These are phyloP conservation scores for Volucella zonaria DNA, from an alignment of 2,888 invertebrate species.

Conservation along the genomic window DNA sequence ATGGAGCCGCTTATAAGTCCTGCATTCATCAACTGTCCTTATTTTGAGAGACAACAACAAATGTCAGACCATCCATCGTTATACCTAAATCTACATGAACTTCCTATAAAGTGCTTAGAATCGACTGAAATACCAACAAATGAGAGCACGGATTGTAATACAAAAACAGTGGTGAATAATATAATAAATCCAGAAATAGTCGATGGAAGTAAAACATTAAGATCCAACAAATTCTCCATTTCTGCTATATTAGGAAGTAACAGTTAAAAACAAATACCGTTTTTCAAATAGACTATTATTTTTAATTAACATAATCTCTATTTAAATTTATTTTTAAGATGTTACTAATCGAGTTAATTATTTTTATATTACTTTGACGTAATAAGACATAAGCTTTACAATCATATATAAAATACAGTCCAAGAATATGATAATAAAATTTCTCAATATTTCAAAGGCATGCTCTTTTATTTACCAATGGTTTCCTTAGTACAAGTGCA, in stretches of 20 bases:
- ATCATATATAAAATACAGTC: too few relatives aligned
- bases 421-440: too few relatives aligned
- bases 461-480: too few relatives aligned
- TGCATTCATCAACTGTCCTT: constrained; percentile 81
- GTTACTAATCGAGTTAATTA: too few relatives aligned
- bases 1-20: constrained; percentile 81
- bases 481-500: too few relatives aligned
- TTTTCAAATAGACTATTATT: too few relatives aligned
- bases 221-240: constrained; percentile 81
- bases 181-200: constrained; percentile 52
- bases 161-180: not conserved
- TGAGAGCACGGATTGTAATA: constrained; percentile 6
- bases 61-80: constrained; percentile 23
- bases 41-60: constrained; percentile 79
- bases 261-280: constrained; percentile 44
- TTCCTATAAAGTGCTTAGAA: constrained; percentile 38
- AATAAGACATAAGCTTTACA: too few relatives aligned
- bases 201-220: constrained; percentile 68
- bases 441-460: too few relatives aligned
- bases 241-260: constrained; percentile 81
- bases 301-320: too few relatives aligned
- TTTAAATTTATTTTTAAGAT: too few relatives aligned
- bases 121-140: constrained; percentile 55
- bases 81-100: constrained; percentile 16
- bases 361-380: too few relatives aligned